Base-by-base conservation (phyloP, 2,797 vertebrate genomes). In the Pteropus rufus region DNA sequence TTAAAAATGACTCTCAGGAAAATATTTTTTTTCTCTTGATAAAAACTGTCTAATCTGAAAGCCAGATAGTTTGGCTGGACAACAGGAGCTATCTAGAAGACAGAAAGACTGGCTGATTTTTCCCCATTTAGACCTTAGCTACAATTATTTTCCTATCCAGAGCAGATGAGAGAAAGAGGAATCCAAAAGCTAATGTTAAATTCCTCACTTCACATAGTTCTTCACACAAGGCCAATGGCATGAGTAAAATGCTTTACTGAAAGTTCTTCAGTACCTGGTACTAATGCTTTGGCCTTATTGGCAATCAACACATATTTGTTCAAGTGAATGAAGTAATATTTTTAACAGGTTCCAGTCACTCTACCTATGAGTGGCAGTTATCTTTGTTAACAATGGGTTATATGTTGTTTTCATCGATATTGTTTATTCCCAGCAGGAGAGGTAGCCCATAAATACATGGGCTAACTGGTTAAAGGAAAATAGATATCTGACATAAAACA, bases 11-110 rank as follows among this genome's bases (percentile, higher is more conserved):
- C 52, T 94, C 93, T 46, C 93, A 11, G 2, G 23, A 56, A 93
- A 93, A 86, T 46, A 90, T 0, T 0, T 76, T 82, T 83, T 85
- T 87, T 62, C 65, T 72, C 46, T 85, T 91, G 31, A 82, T 46
- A 95, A 93, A 94, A 91, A 41, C 39, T 70, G 58, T 72, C 54
- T 96, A 90, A 96, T 90, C 56, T 72, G 34, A 95, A 86, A 82
- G 46, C 36, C 76, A 97, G 86, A 93, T 34, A 97, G 54, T 52
- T 86, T 93, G 65, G 65, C 34, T 88, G 7, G 39, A 89, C 52
- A 67, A 44, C 7, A 64, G 44, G 52, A 82, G 1, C 26, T 91
- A 88, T 96, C 93, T 73, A 82, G 0, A 80, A 67, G 44, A 85
- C 69, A 94, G 1, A 89, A 93, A 89, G n/a, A 77, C 19, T 95